These are phyloP conservation scores for Drosophila meridiana DNA, from an alignment of 2,888 invertebrate genomes.

Conservation along the genomic window DNA sequence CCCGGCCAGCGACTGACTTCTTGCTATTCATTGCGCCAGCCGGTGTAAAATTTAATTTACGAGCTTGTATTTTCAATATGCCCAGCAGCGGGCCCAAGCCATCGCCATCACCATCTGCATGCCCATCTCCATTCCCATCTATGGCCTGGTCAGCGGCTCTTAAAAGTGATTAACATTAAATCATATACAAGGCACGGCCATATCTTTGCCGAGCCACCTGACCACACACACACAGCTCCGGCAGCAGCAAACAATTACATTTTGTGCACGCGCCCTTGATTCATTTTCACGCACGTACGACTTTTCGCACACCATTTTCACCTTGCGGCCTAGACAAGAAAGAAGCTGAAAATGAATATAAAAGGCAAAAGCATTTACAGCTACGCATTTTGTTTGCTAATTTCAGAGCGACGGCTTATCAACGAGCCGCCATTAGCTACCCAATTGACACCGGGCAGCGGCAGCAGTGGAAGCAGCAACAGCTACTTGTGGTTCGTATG, in stretches of 20 bases:
- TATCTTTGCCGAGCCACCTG: constrained; percentile 71
- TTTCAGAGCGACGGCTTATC: constrained; percentile 71
- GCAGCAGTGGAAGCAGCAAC: neutral
- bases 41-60: constrained; percentile 80
- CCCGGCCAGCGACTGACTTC: constrained; percentile 42
- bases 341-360: constrained; percentile 20
- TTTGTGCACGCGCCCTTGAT: constrained; percentile 66
- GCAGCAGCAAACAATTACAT: constrained; percentile 67
- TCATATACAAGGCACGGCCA: constrained; percentile 64
- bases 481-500: constrained; percentile 4
- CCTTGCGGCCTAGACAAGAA: constrained; percentile 64
- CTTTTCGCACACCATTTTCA: constrained; percentile 79
- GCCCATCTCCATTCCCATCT: neutral
- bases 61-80: constrained; percentile 77
- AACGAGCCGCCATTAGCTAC: constrained; percentile 67
- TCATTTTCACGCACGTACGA: constrained; percentile 80
- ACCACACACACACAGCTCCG: constrained; percentile 50
- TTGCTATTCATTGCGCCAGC: constrained; percentile 71
- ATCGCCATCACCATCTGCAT: neutral
- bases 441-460: constrained; percentile 49
- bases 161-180: constrained; percentile 80
- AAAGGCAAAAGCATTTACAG: constrained; percentile 72
- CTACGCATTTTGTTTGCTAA: constrained; percentile 82
- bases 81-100: constrained; percentile 10
- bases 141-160: constrained; percentile 36